phyloP scores from a whole-genome alignment of 2,113 vertebrate species.

The Ciconia boyciana region DNA sequence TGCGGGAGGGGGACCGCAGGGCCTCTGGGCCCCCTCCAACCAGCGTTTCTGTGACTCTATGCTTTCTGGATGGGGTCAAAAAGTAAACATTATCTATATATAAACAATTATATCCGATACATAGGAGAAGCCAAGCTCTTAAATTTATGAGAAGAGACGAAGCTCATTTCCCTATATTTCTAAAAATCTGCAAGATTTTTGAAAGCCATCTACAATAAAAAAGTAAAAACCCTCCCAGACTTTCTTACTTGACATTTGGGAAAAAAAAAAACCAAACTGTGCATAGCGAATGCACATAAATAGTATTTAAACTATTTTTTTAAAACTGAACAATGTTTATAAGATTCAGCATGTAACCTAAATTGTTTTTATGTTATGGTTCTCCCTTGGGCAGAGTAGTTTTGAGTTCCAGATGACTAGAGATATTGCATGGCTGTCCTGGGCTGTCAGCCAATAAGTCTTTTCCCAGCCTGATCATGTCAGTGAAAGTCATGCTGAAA shows the following conservation, averaged over 20 bases:
- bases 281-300: background rate
- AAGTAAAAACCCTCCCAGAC: background rate
- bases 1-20: background rate
- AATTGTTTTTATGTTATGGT: conserved; percentile 54
- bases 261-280: background rate
- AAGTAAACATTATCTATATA: background rate
- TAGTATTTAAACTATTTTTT: conserved; percentile 41
- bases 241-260: background rate
- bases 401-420: conserved; percentile 68
- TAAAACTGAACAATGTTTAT: conserved; percentile 33
- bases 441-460: conserved; percentile 72
- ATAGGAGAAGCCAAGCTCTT: background rate
- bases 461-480: conserved; percentile 77
- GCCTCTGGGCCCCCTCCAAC: background rate
- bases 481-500: conserved; percentile 79
- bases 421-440: conserved; percentile 65
- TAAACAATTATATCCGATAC: background rate
- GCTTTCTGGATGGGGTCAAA: background rate
- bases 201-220: background rate
- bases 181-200: background rate
- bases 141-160: background rate
- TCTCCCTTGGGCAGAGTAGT: conserved; percentile 56
- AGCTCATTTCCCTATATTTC: background rate
- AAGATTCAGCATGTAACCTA: conserved; percentile 34
- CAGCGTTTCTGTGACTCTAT: background rate